Conservation (phyloP, 1,140 invertebrate genomes). For the Cataglyphis hispanica region DNA sequence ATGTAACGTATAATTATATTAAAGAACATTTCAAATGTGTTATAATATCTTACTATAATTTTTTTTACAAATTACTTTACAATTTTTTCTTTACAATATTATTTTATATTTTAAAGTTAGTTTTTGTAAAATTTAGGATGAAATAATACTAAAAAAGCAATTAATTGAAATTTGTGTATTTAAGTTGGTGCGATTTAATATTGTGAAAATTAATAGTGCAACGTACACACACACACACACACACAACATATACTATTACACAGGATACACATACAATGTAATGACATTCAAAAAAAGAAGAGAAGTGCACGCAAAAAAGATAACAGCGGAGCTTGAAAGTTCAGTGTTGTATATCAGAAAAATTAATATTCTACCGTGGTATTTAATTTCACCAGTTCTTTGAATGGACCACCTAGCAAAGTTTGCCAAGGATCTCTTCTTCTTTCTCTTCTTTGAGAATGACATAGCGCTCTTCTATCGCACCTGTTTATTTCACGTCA, state of each 20-base stretch:
- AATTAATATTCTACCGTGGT: constrained; percentile 73
- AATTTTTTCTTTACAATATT: background rate
- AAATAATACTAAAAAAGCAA: background rate
- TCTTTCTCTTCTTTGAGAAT: background rate
- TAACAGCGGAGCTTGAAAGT: constrained; percentile 52
- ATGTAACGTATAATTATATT: background rate
- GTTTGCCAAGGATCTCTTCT: background rate
- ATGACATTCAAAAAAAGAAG: constrained; percentile 34
- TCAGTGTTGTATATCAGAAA: constrained; percentile 54
- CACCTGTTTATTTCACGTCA: constrained; percentile 52
- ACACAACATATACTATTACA: too few relatives aligned
- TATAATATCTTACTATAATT: background rate
- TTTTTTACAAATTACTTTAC: too few relatives aligned
- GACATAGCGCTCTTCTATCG: background rate
- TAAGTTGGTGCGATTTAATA: background rate
- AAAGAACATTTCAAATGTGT: background rate
- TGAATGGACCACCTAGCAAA: background rate
- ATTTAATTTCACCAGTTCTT: constrained; percentile 60
- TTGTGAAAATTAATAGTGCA: constrained; percentile 13
- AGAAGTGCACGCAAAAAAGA: background rate
- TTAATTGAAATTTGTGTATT: background rate
- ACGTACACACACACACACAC: background rate
- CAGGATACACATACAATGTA: background rate
- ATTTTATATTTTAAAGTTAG: constrained; percentile 12
- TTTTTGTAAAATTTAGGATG: background rate